A percentile compares a stretch with the other conserved stretches of the same genome.
Evolutionary conservation across 92 coral and sea anemone genomes (phyloP).

Genomic region (Montipora capitata): DNA sequence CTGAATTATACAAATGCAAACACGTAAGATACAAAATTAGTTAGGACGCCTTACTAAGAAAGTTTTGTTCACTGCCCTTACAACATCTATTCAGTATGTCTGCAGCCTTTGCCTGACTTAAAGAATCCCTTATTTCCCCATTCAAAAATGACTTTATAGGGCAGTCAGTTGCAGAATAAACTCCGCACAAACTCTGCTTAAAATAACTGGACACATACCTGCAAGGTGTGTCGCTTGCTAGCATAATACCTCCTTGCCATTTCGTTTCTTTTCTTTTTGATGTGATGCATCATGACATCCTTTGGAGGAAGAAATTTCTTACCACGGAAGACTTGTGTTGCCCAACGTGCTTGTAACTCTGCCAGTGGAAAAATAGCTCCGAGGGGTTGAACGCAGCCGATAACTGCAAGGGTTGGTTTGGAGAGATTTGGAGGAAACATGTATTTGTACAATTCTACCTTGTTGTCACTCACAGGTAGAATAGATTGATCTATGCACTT

Average conservation of each 20-base stretch:
- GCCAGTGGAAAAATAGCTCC: conserved; percentile 92
- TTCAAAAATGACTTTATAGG: no score
- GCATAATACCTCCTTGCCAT: conserved; percentile 88
- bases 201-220: conserved; percentile 54
- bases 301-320: conserved; percentile 70
- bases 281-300: conserved; percentile 78
- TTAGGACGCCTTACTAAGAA: no score
- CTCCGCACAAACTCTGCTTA: no score
- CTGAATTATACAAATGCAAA: no score
- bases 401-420: conserved; percentile 86
- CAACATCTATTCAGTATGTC: no score
- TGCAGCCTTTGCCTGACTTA: no score
- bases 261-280: conserved; percentile 64
- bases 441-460: conserved; percentile 93
- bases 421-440: conserved; percentile 88
- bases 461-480: conserved; percentile 74
- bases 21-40: no score
- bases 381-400: conserved; percentile 92
- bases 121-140: no score
- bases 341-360: conserved; percentile 96
- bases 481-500: conserved; percentile 82
- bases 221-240: conserved; percentile 88
- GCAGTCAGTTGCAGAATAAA: no score
- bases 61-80: no score
- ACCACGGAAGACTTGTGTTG: conserved; percentile 84